Percentiles rank a stretch among this genome's conserved stretches.
These are phyloP conservation scores for Ceryle rudis DNA, from an alignment of 2,797 vertebrate species.

Conservation along the genomic window DNA sequence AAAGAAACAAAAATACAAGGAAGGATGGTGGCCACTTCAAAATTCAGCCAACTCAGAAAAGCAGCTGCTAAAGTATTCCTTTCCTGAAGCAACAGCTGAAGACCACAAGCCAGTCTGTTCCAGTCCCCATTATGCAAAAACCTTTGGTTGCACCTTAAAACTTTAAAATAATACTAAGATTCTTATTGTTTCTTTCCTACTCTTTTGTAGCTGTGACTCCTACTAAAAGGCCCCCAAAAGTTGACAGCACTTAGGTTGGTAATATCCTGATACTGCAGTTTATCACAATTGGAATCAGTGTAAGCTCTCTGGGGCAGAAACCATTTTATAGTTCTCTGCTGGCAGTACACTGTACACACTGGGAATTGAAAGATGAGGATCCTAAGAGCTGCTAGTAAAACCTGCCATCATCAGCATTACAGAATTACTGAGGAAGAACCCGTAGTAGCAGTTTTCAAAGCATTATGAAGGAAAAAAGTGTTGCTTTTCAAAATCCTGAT, in stretches of 20 bases:
- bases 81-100: background rate
- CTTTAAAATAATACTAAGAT: background rate
- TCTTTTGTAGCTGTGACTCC: background rate
- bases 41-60: background rate
- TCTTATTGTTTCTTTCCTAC: background rate
- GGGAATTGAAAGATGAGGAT: background rate
- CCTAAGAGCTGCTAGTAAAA: background rate
- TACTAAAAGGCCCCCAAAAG: background rate
- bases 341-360: background rate
- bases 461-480: slow-evolving; percentile 2
- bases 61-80: background rate
- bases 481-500: background rate
- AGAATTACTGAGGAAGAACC: background rate
- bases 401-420: background rate
- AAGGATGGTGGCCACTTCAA: background rate
- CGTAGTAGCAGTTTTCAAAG: background rate
- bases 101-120: background rate
- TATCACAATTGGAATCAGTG: background rate
- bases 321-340: background rate
- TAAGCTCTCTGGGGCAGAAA: background rate
- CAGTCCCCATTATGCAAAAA: background rate
- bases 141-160: background rate
- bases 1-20: background rate
- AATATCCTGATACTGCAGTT: background rate
- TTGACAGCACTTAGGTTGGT: background rate